Base-by-base conservation (phyloP, 2,797 vertebrate genomes). In the Heterohyrax brucei region DNA sequence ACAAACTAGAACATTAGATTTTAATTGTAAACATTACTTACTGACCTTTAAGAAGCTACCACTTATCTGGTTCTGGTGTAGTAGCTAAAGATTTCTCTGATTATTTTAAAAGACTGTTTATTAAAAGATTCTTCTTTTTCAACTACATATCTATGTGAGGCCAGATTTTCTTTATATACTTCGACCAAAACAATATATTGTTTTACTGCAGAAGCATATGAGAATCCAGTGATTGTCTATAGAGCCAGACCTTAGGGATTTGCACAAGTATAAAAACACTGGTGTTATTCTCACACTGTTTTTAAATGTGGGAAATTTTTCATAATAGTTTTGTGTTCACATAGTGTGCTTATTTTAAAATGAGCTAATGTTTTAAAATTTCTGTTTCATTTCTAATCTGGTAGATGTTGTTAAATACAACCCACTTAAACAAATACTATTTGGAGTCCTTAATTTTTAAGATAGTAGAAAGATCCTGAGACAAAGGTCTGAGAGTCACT, bases 401-500 rank as follows among this genome's bases (percentile, higher is more conserved):
- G n/a, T 93, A 79, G 87, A 72, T 85, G 64, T 19, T 81, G 59
- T 19, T 81, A 88, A 21, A 22, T 82, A 50, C 50, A 95, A 61
- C 16, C n/a, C 50, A 93, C 56, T 85, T 81, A 94, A 78, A 61
- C 77, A 66, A 89, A 92, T 85, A 13, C 46, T 93, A 22, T 90
- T 93, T 91, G 61, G 19, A 19, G 46, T 95, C 66, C 46, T 92
- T 64, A 94, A 2, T 79, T 95, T 94, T 96, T 95, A 75, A 84
- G 80, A 92, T 3, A 86, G 19, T 80, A 72, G 88, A 78, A 44
- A 22, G 14, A 62, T 91, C 56, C 44, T 90, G 48, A 96, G 16
- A 70, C 59, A 87, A 93, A 80, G 18, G 53, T 56, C 14, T 70
- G 72, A 95, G 59, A 80, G 87, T 12, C 50, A 66, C 30, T 76